Evolutionary conservation across 2,797 vertebrate genomes (phyloP).

Genomic region (Rousettus madagascariensis): DNA sequence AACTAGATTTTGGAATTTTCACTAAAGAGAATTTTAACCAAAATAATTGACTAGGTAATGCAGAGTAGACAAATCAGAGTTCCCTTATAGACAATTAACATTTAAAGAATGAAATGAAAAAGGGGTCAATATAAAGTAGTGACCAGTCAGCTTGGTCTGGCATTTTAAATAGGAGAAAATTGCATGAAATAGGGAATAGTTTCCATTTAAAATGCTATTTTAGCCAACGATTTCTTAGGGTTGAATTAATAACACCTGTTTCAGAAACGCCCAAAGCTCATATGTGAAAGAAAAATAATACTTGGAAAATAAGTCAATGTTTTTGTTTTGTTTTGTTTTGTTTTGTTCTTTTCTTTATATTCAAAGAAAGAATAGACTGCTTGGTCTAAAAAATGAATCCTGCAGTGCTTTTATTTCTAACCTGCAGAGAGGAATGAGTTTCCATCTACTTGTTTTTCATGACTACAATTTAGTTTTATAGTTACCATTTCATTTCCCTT

Average conservation of each 20-base stretch:
- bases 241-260: background rate
- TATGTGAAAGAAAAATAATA: background rate
- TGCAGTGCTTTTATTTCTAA: constrained; percentile 35
- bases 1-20: background rate
- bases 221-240: background rate
- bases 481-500: background rate
- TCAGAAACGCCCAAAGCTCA: background rate
- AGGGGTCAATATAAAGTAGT: background rate
- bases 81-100: background rate
- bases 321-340: background rate
- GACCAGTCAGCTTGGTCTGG: background rate
- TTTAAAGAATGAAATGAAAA: background rate
- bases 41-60: background rate
- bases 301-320: constrained; percentile 10
- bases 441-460: constrained; percentile 27
- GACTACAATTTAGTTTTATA: constrained; percentile 42
- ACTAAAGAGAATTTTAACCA: background rate
- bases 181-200: background rate
- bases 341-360: background rate
- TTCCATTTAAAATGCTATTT: constrained; percentile 6
- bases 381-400: background rate
- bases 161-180: background rate
- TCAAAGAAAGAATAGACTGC: background rate
- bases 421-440: constrained; percentile 13
- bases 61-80: background rate